Percentiles rank a stretch among this genome's conserved stretches.
Conservation (phyloP, 2,888 invertebrate genomes). For the Sarcophaga carnaria region DNA sequence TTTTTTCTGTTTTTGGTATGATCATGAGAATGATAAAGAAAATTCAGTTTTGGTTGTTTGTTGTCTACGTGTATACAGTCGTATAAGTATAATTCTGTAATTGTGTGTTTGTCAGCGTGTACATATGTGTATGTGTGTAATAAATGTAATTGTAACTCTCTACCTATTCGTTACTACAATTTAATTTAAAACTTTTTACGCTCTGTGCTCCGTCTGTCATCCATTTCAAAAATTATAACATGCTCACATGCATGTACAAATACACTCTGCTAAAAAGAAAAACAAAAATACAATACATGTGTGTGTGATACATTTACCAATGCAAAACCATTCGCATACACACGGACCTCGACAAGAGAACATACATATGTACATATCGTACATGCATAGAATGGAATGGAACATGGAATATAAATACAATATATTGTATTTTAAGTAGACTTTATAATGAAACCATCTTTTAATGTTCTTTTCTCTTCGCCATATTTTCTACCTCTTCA, state of each 20-base stretch:
- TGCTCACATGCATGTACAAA: background rate
- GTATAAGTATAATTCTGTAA: too few species aligned
- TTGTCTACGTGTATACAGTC: background rate
- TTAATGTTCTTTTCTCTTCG: conserved; percentile 35
- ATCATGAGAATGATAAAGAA: conserved; percentile 3
- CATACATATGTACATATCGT: too few species aligned
- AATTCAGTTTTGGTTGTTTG: conserved; percentile 10
- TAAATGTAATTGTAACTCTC: conserved; percentile 39
- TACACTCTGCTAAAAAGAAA: too few species aligned
- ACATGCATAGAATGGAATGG: too few species aligned
- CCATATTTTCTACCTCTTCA: conserved; percentile 29
- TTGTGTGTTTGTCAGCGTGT: background rate
- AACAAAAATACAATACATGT: too few species aligned
- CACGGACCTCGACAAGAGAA: too few species aligned
- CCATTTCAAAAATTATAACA: conserved; percentile 60
- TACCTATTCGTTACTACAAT: conserved; percentile 59
- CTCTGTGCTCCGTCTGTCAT: conserved; percentile 58
- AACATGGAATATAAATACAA: too few species aligned
- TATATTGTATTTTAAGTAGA: conserved; percentile 20
- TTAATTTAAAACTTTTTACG: conserved; percentile 63
- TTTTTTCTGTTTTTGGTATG: background rate
- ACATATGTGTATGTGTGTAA: background rate
- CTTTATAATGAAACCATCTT: background rate
- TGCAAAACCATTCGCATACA: background rate
- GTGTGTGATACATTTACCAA: too few species aligned